phyloP scores from a whole-genome alignment of 1,140 invertebrate genomes.

The Bradysia coprophila region DNA sequence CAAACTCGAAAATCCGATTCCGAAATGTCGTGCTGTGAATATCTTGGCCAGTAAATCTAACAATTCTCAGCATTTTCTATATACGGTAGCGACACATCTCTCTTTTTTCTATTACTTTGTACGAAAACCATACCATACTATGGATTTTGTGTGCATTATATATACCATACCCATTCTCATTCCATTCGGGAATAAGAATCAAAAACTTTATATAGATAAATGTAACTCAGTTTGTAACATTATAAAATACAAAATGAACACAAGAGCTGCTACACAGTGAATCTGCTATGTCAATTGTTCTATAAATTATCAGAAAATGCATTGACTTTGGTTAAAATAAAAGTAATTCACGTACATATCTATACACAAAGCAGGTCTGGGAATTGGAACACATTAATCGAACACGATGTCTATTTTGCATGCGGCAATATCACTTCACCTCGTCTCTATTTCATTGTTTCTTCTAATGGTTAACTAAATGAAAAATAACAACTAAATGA shows the following conservation, averaged over 20 bases:
- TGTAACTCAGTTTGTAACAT: no score
- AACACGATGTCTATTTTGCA: not conserved
- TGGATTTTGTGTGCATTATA: no score
- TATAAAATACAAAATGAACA: not conserved
- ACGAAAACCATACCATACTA: no score
- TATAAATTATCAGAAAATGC: not conserved
- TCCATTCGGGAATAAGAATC: no score
- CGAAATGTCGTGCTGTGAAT: not conserved
- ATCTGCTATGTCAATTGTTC: not conserved
- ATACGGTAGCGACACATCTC: not conserved
- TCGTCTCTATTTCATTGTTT: no score
- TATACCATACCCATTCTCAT: no score
- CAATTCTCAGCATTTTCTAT: not conserved
- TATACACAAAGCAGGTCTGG: no score
- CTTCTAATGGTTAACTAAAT: no score
- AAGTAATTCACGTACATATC: not conserved
- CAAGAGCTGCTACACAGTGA: no score
- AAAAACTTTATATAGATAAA: no score
- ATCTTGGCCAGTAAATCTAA: not conserved
- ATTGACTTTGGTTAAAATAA: not conserved
- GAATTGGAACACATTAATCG: not conserved
- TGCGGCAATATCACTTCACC: not conserved
- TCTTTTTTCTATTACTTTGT: not conserved
- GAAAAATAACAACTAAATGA: no score
- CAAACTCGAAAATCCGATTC: not conserved